These are phyloP conservation scores for Ormyrus rosae DNA, from an alignment of 2,888 invertebrate genomes.

Conservation along the genomic window DNA sequence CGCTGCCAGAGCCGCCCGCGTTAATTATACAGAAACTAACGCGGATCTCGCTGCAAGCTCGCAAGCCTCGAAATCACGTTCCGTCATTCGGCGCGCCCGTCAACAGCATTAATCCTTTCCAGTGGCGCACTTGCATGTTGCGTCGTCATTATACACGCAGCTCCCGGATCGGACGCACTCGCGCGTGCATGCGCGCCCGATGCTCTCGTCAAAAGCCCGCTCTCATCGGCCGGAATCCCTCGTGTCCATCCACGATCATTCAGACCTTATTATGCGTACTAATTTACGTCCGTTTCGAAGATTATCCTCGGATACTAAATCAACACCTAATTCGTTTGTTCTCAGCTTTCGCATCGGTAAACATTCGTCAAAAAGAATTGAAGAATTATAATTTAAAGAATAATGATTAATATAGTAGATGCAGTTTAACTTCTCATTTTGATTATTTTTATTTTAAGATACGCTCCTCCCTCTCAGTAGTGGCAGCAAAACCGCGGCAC, in stretches of 20 bases:
- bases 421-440: too few species aligned
- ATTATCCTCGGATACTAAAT: too few species aligned
- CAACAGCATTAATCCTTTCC: conserved; percentile 29
- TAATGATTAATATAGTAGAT: too few species aligned
- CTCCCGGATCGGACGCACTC: neutral
- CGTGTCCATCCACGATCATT: conserved; percentile 18
- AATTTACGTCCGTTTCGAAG: too few species aligned
- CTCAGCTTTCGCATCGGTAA: too few species aligned
- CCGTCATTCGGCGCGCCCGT: neutral
- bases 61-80: conserved; percentile 5
- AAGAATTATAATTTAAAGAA: too few species aligned
- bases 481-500: too few species aligned
- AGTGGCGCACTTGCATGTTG: neutral
- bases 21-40: conserved; percentile 1
- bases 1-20: too few species aligned
- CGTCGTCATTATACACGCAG: neutral
- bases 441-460: too few species aligned
- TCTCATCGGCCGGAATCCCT: neutral
- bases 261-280: conserved; percentile 17
- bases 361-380: too few species aligned
- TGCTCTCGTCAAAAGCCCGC: conserved; percentile 25
- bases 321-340: too few species aligned
- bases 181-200: conserved; percentile 21
- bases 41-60: neutral
- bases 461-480: too few species aligned